These are phyloP conservation scores for Micronisus gabar DNA, from an alignment of 2,113 vertebrate species.

Conservation along the genomic window DNA sequence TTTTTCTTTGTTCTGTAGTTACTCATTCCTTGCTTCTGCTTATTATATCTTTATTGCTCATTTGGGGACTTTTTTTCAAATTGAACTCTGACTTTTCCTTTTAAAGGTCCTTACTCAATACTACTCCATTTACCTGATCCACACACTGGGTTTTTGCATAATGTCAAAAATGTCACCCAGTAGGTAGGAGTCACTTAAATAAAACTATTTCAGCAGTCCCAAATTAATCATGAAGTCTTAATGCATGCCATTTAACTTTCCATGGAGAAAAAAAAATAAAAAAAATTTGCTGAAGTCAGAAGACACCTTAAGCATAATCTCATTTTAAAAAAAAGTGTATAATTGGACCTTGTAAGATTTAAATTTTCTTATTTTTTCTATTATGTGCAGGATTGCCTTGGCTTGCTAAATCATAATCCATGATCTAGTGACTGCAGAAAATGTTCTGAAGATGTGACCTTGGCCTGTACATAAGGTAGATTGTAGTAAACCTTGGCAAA, in stretches of 20 bases:
- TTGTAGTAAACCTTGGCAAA: background rate
- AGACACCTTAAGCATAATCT: slow-evolving; percentile 18
- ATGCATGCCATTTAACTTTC: slow-evolving; percentile 27
- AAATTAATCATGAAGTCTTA: slow-evolving; percentile 43
- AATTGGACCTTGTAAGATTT: slow-evolving; percentile 17
- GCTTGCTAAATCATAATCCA: background rate
- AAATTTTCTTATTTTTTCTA: background rate
- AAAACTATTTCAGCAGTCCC: slow-evolving; percentile 42
- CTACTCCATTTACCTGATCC: background rate
- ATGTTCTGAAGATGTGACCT: slow-evolving; percentile 24
- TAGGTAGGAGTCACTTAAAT: slow-evolving; percentile 14
- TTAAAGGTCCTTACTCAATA: background rate
- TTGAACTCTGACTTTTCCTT: background rate
- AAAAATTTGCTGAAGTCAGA: slow-evolving; percentile 14
- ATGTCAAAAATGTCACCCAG: background rate
- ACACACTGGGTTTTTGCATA: background rate
- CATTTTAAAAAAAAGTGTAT: background rate
- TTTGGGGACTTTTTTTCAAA: background rate
- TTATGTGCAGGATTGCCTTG: background rate
- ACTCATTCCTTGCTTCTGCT: background rate
- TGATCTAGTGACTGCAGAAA: background rate
- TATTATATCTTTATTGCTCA: background rate
- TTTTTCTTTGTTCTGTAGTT: background rate
- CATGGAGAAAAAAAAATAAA: background rate
- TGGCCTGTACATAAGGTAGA: background rate